phyloP scores from a whole-genome alignment of 2,797 vertebrate genomes.

The Sebastes dallii region DNA sequence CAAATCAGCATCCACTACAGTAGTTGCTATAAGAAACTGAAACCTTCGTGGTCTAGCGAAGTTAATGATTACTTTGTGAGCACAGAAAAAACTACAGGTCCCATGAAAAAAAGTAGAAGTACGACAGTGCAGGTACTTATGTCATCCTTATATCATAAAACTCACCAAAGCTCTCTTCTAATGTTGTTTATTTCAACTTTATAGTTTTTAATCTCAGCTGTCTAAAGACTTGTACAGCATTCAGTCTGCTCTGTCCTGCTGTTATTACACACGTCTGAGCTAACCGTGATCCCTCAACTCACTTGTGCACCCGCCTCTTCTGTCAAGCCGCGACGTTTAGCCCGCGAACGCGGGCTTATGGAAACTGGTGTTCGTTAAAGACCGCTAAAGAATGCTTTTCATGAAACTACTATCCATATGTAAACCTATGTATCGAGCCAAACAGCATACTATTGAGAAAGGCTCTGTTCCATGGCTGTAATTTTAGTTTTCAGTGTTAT shows the following conservation, averaged over 20 bases:
- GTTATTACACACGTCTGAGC: background rate
- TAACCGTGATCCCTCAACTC: background rate
- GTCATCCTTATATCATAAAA: background rate
- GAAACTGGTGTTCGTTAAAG: background rate
- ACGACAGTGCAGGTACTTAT: background rate
- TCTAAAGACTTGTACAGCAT: background rate
- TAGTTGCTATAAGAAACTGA: too few relatives aligned
- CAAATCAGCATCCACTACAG: too few relatives aligned
- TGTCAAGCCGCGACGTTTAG: background rate
- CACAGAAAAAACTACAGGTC: too few relatives aligned
- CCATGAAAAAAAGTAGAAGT: too few relatives aligned
- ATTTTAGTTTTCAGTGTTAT: background rate
- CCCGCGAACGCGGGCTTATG: background rate
- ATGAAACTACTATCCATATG: background rate
- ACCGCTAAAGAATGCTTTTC: background rate
- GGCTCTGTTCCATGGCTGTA: background rate
- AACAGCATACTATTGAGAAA: too few relatives aligned
- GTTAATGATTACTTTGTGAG: too few relatives aligned
- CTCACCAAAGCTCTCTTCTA: too few relatives aligned
- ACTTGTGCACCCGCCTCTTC: background rate
- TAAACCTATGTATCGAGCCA: background rate
- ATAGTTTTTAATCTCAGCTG: background rate
- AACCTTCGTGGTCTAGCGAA: accelerated
- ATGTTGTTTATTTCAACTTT: background rate
- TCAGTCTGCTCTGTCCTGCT: background rate